These are phyloP conservation scores for Penaeus japonicus DNA, from an alignment of 1,140 invertebrate genomes.

Conservation along the genomic window DNA sequence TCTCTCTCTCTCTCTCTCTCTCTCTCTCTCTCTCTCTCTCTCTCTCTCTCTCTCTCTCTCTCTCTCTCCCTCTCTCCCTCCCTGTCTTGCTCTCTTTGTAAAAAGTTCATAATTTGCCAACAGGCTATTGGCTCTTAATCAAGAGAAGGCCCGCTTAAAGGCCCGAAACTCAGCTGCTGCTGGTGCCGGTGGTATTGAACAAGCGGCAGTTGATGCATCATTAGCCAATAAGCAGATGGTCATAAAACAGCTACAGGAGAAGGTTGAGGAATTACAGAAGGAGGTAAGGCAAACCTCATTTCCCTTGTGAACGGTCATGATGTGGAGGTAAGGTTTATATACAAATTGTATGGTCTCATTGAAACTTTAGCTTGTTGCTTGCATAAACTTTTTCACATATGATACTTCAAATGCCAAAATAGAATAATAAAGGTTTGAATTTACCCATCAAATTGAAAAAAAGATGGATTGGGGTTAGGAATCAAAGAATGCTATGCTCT, in stretches of 20 bases:
- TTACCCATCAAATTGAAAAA: no score
- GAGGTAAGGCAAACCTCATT: constrained; percentile 65
- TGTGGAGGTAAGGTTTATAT: neutral
- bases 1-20: no score
- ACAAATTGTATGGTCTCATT: no score
- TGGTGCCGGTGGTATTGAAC: constrained; percentile 71
- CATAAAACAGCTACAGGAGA: constrained; percentile 85
- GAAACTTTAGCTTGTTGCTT: no score
- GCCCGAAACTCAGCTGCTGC: constrained; percentile 75
- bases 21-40: no score
- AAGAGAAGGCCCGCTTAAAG: constrained; percentile 84
- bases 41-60: no score
- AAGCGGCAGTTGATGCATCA: constrained; percentile 76
- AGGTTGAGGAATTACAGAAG: constrained; percentile 72
- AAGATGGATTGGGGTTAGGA: no score
- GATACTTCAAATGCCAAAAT: no score
- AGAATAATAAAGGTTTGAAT: no score
- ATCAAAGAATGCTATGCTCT: no score
- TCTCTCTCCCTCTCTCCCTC: no score
- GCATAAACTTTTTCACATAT: no score
- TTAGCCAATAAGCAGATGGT: constrained; percentile 79
- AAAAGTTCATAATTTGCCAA: neutral
- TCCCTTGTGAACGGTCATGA: neutral
- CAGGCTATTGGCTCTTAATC: constrained; percentile 73
- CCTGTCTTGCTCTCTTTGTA: neutral